Percentiles rank a stretch among this genome's conserved stretches.
Evolutionary conservation across 2,888 invertebrate species (phyloP).

Genomic region (Drosophila rellima): DNA sequence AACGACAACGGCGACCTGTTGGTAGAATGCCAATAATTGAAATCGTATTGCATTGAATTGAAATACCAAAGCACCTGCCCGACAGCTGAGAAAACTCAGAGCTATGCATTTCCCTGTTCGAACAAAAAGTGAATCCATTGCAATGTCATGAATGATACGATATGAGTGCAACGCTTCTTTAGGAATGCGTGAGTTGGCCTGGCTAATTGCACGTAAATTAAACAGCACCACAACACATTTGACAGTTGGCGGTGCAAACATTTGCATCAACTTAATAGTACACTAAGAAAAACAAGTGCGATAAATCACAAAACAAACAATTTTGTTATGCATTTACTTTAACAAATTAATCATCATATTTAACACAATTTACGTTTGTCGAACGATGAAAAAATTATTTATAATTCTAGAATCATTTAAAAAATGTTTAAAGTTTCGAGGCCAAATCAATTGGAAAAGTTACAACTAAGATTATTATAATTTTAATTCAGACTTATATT

Average conservation of each 20-base stretch:
- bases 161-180: conserved; percentile 12
- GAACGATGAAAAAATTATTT: no score
- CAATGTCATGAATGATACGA: conserved; percentile 12
- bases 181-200: conserved; percentile 9
- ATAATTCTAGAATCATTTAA: no score
- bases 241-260: conserved; percentile 66
- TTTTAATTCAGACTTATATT: no score
- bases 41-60: conserved; percentile 28
- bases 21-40: conserved; percentile 27
- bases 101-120: conserved; percentile 24
- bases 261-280: conserved; percentile 56
- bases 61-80: conserved; percentile 17
- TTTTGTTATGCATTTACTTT: no score
- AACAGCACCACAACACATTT: conserved; percentile 46
- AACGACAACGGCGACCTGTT: conserved; percentile 46
- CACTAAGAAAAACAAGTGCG: conserved; percentile 37
- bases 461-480: no score
- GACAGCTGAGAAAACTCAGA: conserved; percentile 14
- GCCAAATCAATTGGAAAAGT: no score
- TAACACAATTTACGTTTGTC: no score
- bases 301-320: no score
- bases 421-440: no score
- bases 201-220: conserved; percentile 64
- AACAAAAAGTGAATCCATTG: conserved; percentile 16
- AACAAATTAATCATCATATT: no score